Conservation (phyloP, 2,113 vertebrate species). For the Pavo muticus region DNA sequence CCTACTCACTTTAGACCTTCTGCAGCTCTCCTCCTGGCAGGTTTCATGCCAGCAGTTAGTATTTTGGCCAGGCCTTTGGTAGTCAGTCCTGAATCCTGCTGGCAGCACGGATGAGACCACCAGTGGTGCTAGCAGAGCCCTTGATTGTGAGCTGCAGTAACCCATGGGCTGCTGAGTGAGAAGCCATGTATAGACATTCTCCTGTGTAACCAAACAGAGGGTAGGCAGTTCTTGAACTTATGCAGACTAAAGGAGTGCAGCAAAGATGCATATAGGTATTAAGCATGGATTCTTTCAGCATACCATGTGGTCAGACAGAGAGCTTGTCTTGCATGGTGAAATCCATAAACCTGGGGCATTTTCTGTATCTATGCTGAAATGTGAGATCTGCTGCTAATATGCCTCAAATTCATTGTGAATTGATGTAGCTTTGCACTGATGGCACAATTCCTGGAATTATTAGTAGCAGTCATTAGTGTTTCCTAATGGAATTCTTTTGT, state of each 20-base stretch:
- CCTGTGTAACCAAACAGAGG: neutral
- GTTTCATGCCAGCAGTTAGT: neutral
- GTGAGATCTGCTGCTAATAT: neutral
- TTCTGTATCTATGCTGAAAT: neutral
- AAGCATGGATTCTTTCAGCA: neutral
- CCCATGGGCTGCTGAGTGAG: neutral
- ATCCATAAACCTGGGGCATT: neutral
- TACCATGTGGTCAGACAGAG: neutral
- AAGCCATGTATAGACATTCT: neutral
- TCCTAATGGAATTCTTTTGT: neutral
- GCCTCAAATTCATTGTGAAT: neutral
- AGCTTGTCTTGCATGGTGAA: neutral
- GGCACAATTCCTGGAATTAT: neutral
- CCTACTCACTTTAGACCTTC: neutral
- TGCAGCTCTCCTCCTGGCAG: neutral
- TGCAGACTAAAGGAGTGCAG: neutral
- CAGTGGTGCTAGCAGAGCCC: neutral
- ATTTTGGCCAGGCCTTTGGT: neutral
- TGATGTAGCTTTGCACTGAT: neutral
- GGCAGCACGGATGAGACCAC: neutral
- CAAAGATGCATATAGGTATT: accelerated
- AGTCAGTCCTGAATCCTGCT: neutral
- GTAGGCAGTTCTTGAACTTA: neutral
- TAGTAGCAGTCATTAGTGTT: neutral
- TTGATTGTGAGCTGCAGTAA: neutral